Evolutionary conservation across 2,113 vertebrate species (phyloP).

Genomic region (Monopterus albus): DNA sequence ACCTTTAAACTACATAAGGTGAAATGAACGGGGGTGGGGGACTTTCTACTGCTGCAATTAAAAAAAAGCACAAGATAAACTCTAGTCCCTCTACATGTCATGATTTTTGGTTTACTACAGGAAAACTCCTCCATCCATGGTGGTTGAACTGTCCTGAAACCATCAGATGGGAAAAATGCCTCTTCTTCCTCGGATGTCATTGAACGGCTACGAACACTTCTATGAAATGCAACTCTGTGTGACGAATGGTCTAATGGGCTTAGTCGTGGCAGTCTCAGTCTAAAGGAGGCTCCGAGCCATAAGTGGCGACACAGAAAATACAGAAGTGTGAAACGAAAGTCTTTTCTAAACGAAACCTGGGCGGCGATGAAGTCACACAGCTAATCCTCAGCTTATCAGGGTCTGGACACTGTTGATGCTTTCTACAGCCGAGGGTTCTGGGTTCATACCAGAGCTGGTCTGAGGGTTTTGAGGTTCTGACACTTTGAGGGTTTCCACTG

Average conservation of each 20-base stretch:
- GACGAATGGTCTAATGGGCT: constrained; percentile 55
- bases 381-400: constrained; percentile 49
- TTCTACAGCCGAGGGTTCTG: neutral
- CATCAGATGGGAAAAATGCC: too few relatives aligned
- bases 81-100: too few relatives aligned
- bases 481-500: too few relatives aligned
- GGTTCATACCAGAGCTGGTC: too few relatives aligned
- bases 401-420: constrained; percentile 19
- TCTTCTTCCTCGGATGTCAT: constrained; percentile 40
- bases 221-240: constrained; percentile 55
- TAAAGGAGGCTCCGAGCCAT: constrained; percentile 2
- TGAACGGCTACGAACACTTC: neutral
- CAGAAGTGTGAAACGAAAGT: constrained; percentile 61
- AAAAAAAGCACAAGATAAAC: too few relatives aligned
- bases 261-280: constrained; percentile 24
- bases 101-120: neutral
- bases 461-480: too few relatives aligned
- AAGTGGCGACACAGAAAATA: constrained; percentile 45
- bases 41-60: too few relatives aligned
- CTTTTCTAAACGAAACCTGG: constrained; percentile 44
- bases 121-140: neutral
- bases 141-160: neutral
- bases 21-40: too few relatives aligned
- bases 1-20: too few relatives aligned
- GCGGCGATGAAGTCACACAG: constrained; percentile 39